Evolutionary conservation across 1,140 invertebrate species (phyloP), one percentile per base, ranked within the genome.

Genomic region (Cepaea nemoralis): DNA sequence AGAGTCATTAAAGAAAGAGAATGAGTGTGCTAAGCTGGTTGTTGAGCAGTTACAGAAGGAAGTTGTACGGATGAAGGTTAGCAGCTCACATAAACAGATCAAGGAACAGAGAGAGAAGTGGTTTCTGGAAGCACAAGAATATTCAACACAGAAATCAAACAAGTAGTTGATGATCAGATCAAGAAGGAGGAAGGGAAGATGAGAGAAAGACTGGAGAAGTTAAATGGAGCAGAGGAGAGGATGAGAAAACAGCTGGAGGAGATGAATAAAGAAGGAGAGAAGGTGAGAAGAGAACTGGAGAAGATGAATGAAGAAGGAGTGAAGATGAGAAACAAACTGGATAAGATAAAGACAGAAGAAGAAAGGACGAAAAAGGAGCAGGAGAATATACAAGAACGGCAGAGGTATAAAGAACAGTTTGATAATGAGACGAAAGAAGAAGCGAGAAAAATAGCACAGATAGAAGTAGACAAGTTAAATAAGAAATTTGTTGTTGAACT

Each of bases 391-490:
- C 16, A 74, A 33, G 42, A 42, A 74, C 1, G 48, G 37, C 8
- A 48, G 35, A 40, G 2, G 2, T 1, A 8, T n/a, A 70, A 40
- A 75, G 6, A 77, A 24, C 6, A 55, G 16, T 2, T 59, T 8
- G 75, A 77, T 35, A 59, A n/a, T 33, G 16, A 55, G 33, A 77
- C 59, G 12, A 39, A 59, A 55, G 55, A 59, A 63, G 48, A 59
- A 0, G 37, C 63, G 50, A 33, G 37, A 12, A 77, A 12, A 42
- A 59, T 63, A 63, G 50, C 63, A 14, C n/a, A 63, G n/a, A 12
- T 59, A 27, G 75, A 77, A 24, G 19, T 77, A 5, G 50, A 63
- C 3, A 55, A 77, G 22, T 63, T 77, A 39, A 77, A 77, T 31
- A 63, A 59, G 48, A 77, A 63, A 37, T 77, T 77, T 63, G 8